Base-by-base conservation (phyloP, 2,888 invertebrate species). In the Eumerus sabulonum region DNA sequence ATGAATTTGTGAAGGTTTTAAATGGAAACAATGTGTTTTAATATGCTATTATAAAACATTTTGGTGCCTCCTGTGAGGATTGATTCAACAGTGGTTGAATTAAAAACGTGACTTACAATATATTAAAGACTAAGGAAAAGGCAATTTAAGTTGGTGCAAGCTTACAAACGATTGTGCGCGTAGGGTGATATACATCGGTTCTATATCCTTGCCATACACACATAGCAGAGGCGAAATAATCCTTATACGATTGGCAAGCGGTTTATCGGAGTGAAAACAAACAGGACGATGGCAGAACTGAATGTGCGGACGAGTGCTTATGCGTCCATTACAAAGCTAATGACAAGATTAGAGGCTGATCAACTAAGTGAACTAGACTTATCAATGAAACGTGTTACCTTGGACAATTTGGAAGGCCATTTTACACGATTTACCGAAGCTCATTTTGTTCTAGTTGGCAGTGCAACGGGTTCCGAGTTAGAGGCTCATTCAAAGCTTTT, bases 381-480 rank as follows among this genome's bases (percentile, higher is more conserved):
- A 1, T 35, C 57, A 2, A 48, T 38, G 53, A 19, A 66, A 14
- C 59, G 72, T 38, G 38, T 45, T 1, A 64, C 45, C 2, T n/a
- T 64, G 19, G 64, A 57, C 0, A 64, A 64, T 27, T 27, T 59
- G 12, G 64, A 64, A 11, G 19, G 45, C 9, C 54, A 62, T 47
- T 70, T 36, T 11, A 7, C 38, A 3, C 4, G 57, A n/a, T 72
- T 64, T 11, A 38, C 36, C 11, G 40, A 59, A 36, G 51, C 64
- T 0, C 72, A 64, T 53, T 59, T 73, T 4, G 1, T 44, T 0
- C 12, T 72, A 9, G 64, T 64, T 0, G 47, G 53, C 17, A 11
- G 1, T 4, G 45, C 57, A 5, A 2, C 48, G 36, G 56, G 9
- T 3, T 9, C 1, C 5, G 57, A 72, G 11, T 9, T 50, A 19